These are phyloP conservation scores for Bolinopsis microptera DNA, from an alignment of 37 sponge, comb jelly and placozoan species.

Conservation along the genomic window DNA sequence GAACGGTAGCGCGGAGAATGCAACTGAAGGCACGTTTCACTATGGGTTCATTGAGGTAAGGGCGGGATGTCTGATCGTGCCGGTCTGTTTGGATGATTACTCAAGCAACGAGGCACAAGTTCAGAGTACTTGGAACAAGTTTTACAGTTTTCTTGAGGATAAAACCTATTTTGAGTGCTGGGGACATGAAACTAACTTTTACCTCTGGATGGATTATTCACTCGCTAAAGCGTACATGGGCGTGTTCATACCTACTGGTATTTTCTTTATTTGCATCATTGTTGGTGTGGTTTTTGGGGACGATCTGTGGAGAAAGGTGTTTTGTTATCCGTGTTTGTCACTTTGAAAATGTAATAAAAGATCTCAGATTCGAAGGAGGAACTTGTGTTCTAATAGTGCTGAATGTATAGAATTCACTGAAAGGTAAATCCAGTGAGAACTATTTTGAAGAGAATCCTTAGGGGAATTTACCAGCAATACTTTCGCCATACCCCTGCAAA, in stretches of 20 bases:
- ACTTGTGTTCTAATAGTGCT: background rate
- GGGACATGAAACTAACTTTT: background rate
- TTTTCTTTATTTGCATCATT: background rate
- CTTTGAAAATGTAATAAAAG: background rate
- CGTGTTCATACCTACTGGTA: background rate
- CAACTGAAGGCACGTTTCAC: background rate
- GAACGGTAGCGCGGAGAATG: background rate
- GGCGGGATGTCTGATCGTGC: background rate
- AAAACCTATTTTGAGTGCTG: background rate
- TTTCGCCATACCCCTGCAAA: too few species aligned
- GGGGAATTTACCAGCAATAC: too few species aligned
- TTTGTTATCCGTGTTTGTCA: background rate
- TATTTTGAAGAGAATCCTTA: too few species aligned
- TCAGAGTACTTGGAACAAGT: background rate
- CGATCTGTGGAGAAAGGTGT: background rate
- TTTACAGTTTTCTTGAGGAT: background rate
- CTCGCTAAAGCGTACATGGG: background rate
- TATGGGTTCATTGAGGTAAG: background rate
- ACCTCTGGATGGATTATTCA: conserved; percentile 32
- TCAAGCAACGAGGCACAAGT: background rate
- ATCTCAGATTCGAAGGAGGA: too few species aligned
- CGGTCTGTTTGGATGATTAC: background rate
- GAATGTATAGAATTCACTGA: too few species aligned
- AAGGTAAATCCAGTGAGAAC: too few species aligned
- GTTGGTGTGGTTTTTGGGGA: background rate